phyloP scores from a whole-genome alignment of 2,888 invertebrate genomes.

The Miltochrista miniata region DNA sequence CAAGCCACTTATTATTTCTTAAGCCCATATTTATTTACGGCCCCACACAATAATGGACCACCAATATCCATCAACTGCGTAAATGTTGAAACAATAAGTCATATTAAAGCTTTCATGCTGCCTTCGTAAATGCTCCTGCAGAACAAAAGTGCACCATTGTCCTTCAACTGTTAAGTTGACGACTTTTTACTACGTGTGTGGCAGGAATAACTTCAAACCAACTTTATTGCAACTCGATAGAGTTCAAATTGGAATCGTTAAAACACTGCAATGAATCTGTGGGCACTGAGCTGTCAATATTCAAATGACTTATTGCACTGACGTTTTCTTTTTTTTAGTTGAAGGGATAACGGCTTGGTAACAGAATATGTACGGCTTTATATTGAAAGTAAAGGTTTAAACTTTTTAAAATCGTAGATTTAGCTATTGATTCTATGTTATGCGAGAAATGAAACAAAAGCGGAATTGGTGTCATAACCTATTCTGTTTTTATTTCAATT shows the following conservation, averaged over 20 bases:
- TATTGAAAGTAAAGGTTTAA: not conserved
- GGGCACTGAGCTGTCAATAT: slow-evolving; percentile 38
- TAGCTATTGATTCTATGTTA: too few species aligned
- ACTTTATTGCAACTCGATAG: not conserved
- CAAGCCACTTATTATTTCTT: not conserved
- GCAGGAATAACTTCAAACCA: slow-evolving; percentile 9
- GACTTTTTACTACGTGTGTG: slow-evolving; percentile 17
- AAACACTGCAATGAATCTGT: slow-evolving; percentile 14
- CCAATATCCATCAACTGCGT: slow-evolving; percentile 6
- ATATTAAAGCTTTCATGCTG: slow-evolving; percentile 5
- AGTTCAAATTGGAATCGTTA: slow-evolving; percentile 1
- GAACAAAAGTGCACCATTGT: slow-evolving; percentile 16
- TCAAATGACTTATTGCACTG: slow-evolving; percentile 37
- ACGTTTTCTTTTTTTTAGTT: slow-evolving; percentile 12
- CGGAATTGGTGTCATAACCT: too few species aligned
- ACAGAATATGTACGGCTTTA: not conserved
- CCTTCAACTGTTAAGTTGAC: slow-evolving; percentile 14
- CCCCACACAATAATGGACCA: slow-evolving; percentile 4
- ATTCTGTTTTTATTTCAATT: too few species aligned
- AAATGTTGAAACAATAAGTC: slow-evolving; percentile 13
- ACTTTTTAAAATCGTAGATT: too few species aligned
- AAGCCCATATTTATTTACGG: not conserved
- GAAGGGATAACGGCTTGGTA: slow-evolving; percentile 9
- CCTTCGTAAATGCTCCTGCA: slow-evolving; percentile 1
- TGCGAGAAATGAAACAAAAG: too few species aligned